Base-by-base conservation (phyloP, 1,140 invertebrate genomes). In the Hyles vespertilio region DNA sequence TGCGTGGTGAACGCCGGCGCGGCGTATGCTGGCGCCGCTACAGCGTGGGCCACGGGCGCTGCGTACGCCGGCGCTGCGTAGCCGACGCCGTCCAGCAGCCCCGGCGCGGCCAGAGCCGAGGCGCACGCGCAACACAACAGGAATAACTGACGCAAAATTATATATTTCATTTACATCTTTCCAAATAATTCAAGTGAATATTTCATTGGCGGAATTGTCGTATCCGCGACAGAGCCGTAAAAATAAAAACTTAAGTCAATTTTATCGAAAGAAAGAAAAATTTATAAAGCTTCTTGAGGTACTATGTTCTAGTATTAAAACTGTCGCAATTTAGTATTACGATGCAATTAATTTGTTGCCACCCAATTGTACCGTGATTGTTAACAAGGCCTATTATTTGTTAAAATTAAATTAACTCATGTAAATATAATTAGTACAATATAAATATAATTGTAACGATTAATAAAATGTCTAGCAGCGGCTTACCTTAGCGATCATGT, bases 401-500 rank as follows among this genome's bases (percentile, higher is more conserved):
- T 3, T 36, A n/a, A 36, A n/a, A 40, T 52, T 40, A n/a, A 11
- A 34, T 36, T 52, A n/a, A 52, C 12, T 3, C 9, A 36, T n/a
- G 7, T 36, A 52, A 36, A 22, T 22, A 22, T 22, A 22, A 22
- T 22, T 22, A 22, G 22, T 22, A 22, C 22, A 22, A 22, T 22
- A 22, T 22, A 22, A 22, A 22, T 22, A 22, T 22, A 22, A 22
- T 22, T 22, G 22, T 22, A 22, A 22, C 22, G 22, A 22, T 22
- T 22, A 22, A 22, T 40, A 52, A 34, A 52, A 40, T n/a, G n/a
- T 36, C 12, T 7, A 45, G n/a, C 46, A 46, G 46, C 32, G 3
- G 32, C 32, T 47, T 84, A 87, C 84, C 84, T 87, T 87, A 67
- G 84, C 79, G 66, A 84, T 76, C 84, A 87, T 87, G 77, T 65